Base-by-base conservation (phyloP, 2,797 vertebrate species). In the Morus bassanus region DNA sequence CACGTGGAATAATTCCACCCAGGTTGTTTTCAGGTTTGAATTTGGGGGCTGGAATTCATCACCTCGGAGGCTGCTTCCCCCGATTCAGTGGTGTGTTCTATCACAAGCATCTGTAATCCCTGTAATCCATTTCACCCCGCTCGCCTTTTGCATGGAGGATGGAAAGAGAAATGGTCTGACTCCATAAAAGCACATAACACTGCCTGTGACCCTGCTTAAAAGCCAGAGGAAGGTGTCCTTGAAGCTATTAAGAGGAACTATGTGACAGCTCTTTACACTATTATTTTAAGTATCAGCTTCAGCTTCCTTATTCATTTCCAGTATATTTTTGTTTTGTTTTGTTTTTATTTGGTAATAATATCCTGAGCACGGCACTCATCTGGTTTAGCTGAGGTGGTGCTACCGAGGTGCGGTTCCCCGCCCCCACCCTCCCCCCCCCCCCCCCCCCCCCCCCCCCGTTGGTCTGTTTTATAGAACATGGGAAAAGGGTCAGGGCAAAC, bases 401-500 rank as follows among this genome's bases (percentile, higher is more conserved):
- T 96, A 78, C 91, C 27, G 81, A 95, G 91, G 63, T 92, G 92
- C 22, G 59, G 7, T 22, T 39, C 17, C 12, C 35, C 18, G 37
- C 37, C 37, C 37, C 37, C 37, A 8, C 37, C 48, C 48, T 59
- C 14, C 30, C 53, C 11, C 9, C 23, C 7, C 46, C 4, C 81
- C 31, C 48, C 61, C 14, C 48, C 61, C 14, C 30, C 53, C 11
- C 9, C 23, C 7, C 46, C 4, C 81, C 31, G 57, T 89, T 93
- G 91, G 72, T 91, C 96, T 97, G 90, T 85, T 97, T 97, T 95
- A 95, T 93, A 91, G 94, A 96, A 95, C 88, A 95, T 83, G 81
- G 91, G 84, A 85, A 96, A 95, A 95, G 93, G 94, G 94, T 96
- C 96, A 96, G 93, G 94, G 90, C 93, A 95, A 92, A 85, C 86